A percentile compares a stretch with the other conserved stretches of the same genome.
Conservation (phyloP, 2,113 vertebrate genomes). For the Microcebus griseorufus region DNA sequence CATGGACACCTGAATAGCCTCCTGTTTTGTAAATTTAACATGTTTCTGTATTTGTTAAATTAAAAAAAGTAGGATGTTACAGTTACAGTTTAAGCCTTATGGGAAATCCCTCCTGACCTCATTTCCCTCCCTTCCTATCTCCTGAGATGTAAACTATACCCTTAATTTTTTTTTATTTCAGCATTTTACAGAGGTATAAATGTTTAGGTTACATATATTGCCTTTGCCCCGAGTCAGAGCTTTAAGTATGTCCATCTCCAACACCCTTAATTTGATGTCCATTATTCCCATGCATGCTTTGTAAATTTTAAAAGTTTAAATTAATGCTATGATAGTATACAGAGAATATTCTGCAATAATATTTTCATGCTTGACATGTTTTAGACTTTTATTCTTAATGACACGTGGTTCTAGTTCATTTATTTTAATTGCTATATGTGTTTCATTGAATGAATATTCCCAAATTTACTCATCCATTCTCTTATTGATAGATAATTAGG, state of each 20-base stretch:
- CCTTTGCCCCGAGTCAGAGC: no score
- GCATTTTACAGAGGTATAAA: no score
- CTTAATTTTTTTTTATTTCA: not conserved
- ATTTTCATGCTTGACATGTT: conserved; percentile 1
- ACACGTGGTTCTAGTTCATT: not conserved
- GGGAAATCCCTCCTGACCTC: not conserved
- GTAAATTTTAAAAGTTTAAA: not conserved
- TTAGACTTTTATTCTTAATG: conserved; percentile 18
- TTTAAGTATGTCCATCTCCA: no score
- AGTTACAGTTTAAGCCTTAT: not conserved
- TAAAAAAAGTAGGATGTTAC: not conserved
- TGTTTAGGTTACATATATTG: no score
- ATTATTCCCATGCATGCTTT: not conserved
- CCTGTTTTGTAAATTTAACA: not conserved
- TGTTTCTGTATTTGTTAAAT: not conserved
- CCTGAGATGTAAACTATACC: not conserved
- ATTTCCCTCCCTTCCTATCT: not conserved
- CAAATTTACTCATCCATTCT: conserved; percentile 22
- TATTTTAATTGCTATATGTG: not conserved
- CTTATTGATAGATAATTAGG: not conserved
- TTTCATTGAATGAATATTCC: not conserved
- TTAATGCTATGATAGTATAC: not conserved
- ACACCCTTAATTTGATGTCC: not conserved
- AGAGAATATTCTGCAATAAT: not conserved
- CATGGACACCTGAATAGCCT: not conserved